Conservation (phyloP, 2,797 vertebrate species). For the Falco concolor region DNA sequence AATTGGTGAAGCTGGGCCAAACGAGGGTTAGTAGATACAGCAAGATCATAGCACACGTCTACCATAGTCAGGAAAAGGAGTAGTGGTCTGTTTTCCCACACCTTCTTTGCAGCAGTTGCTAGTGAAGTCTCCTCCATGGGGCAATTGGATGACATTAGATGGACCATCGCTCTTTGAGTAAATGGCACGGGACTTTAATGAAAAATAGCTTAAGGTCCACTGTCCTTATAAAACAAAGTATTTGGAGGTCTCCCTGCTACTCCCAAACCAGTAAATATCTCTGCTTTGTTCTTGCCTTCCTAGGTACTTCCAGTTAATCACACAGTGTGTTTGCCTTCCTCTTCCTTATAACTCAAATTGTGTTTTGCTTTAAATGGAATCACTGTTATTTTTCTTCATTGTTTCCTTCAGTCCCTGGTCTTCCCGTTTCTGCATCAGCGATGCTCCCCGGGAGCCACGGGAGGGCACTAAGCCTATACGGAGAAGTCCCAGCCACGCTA, state of each 20-base stretch:
- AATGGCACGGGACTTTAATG: not conserved
- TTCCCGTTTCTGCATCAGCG: not conserved
- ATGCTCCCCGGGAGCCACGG: not conserved
- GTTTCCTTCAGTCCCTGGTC: not conserved
- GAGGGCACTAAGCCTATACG: conserved; percentile 21
- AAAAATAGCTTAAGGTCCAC: not conserved
- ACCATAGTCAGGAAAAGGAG: not conserved
- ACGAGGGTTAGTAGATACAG: not conserved
- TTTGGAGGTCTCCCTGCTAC: not conserved
- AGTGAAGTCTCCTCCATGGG: not conserved
- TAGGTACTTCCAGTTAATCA: not conserved
- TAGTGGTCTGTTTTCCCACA: not conserved
- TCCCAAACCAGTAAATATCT: not conserved
- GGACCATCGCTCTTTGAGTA: not conserved
- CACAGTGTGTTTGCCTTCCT: not conserved
- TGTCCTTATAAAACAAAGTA: not conserved
- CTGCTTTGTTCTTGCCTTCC: not conserved
- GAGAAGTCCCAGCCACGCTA: not conserved
- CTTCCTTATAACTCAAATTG: not conserved
- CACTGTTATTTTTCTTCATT: not conserved
- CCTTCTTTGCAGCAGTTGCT: not conserved
- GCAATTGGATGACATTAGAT: not conserved
- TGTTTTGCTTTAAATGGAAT: not conserved
- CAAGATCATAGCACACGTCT: not conserved
- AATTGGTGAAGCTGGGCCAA: not conserved